A percentile compares a stretch with the other conserved stretches of the same genome.
Conservation (phyloP, 2,113 vertebrate species). For the Semicossyphus pulcher region DNA sequence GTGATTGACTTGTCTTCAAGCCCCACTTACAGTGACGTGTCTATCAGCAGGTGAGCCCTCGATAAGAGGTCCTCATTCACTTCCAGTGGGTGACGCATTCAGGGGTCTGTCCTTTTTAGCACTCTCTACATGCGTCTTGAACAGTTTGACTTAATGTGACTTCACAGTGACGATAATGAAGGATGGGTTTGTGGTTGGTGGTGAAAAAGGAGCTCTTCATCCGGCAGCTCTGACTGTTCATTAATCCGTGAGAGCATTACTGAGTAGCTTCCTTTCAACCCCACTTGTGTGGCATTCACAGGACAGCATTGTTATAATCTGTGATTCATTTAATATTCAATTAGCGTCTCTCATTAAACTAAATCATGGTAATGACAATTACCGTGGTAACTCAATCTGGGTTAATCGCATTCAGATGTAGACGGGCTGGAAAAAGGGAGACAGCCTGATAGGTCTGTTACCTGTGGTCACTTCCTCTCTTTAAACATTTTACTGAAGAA, state of each 20-base stretch:
- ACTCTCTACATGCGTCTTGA: too few species aligned
- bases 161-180: neutral
- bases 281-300: too few species aligned
- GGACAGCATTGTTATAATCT: neutral
- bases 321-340: constrained; percentile 6
- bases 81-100: neutral
- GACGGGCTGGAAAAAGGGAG: neutral
- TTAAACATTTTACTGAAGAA: too few species aligned
- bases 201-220: neutral
- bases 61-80: neutral
- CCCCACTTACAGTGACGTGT: constrained; percentile 75
- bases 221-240: neutral
- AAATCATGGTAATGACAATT: neutral
- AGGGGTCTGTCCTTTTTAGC: neutral
- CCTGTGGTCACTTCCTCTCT: neutral
- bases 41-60: constrained; percentile 81
- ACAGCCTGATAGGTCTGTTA: neutral
- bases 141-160: neutral
- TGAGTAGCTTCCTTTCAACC: neutral
- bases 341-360: neutral
- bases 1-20: constrained; percentile 61
- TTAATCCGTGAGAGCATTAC: neutral
- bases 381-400: neutral
- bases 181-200: neutral
- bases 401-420: neutral